These are phyloP conservation scores for Micrasema longulum DNA, from an alignment of 1,140 invertebrate genomes.

Conservation along the genomic window DNA sequence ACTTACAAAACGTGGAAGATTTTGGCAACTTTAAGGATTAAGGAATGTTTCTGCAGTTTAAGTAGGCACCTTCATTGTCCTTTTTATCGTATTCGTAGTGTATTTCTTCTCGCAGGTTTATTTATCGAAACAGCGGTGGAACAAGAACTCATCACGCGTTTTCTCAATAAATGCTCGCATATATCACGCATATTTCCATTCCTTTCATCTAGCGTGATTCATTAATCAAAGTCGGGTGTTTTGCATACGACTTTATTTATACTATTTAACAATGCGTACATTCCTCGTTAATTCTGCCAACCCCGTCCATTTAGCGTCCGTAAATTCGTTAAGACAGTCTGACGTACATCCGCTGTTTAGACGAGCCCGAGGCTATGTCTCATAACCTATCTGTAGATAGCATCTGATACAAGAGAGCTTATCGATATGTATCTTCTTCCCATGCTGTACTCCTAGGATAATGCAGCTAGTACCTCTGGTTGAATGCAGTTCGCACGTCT, in stretches of 20 bases:
- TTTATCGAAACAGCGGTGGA: no score
- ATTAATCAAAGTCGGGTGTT: slow-evolving; percentile 31
- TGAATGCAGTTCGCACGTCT: slow-evolving; percentile 53
- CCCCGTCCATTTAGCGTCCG: slow-evolving; percentile 30
- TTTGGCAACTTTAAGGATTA: slow-evolving; percentile 15
- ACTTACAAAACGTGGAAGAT: slow-evolving; percentile 14
- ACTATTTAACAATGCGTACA: slow-evolving; percentile 29
- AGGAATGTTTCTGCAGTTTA: background rate
- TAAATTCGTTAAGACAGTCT: slow-evolving; percentile 37
- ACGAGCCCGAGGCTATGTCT: slow-evolving; percentile 39
- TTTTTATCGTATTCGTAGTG: no score
- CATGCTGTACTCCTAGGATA: slow-evolving; percentile 32
- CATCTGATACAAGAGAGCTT: slow-evolving; percentile 41
- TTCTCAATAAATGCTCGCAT: background rate
- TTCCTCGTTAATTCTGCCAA: slow-evolving; percentile 29
- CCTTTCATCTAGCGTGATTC: background rate
- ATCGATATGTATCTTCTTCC: slow-evolving; percentile 38
- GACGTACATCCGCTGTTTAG: slow-evolving; percentile 34
- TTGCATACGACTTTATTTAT: slow-evolving; percentile 15
- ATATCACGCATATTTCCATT: background rate
- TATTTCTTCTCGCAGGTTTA: no score
- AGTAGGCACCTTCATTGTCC: background rate
- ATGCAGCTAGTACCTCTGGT: slow-evolving; percentile 27
- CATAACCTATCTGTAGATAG: slow-evolving; percentile 48
- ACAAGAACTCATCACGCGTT: no score